Evolutionary conservation across 2,888 invertebrate genomes (phyloP).

Genomic region (Megastigmus dorsalis): DNA sequence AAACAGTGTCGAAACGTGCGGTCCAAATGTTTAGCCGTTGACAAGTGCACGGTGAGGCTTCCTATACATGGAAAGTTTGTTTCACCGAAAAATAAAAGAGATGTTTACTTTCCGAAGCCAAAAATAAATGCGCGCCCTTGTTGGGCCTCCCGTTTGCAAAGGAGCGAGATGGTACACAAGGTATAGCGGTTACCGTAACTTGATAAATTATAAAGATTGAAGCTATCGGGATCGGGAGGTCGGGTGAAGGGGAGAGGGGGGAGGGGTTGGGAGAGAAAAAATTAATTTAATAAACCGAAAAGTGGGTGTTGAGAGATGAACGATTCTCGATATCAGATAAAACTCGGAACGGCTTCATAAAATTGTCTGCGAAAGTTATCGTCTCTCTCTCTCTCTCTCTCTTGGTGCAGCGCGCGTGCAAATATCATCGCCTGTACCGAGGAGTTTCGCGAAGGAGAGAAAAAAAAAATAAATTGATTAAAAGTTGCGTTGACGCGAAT

Average conservation of each 20-base stretch:
- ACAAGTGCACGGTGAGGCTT: background rate
- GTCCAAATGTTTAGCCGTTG: background rate
- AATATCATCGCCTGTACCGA: background rate
- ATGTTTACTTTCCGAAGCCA: conserved; percentile 15
- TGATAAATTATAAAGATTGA: conserved; percentile 36
- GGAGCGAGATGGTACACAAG: background rate
- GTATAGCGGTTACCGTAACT: conserved; percentile 5
- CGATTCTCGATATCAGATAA: conserved; percentile 41
- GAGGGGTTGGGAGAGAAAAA: too few species aligned
- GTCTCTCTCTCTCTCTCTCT: too few species aligned
- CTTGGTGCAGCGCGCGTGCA: too few species aligned
- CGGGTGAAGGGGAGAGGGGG: too few species aligned
- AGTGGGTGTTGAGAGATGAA: conserved; percentile 38
- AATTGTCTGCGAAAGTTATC: conserved; percentile 38
- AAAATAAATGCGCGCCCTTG: conserved; percentile 7
- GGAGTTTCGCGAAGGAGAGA: background rate
- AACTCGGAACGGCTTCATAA: conserved; percentile 35
- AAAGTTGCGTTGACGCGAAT: conserved; percentile 6
- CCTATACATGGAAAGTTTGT: background rate
- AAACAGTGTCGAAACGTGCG: background rate
- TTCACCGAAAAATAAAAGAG: background rate
- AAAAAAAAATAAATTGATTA: conserved; percentile 8
- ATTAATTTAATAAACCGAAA: conserved; percentile 48
- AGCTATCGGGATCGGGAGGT: background rate
- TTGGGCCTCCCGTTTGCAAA: background rate